A percentile compares a stretch with the other conserved stretches of the same genome.
phyloP scores from a whole-genome alignment of 1,140 invertebrate species.

The Heliconius hewitsoni region DNA sequence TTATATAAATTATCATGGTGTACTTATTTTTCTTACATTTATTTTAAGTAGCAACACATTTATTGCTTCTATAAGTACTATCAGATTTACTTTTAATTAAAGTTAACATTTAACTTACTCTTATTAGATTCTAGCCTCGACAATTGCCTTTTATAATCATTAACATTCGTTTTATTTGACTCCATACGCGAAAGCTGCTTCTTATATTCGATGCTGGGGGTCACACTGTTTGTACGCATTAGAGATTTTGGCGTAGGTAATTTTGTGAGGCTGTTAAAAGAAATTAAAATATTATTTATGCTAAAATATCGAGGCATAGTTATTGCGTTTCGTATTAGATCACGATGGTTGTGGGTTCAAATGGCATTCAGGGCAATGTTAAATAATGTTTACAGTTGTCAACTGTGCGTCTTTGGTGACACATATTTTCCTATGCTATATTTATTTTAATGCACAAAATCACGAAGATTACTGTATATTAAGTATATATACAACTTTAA shows the following conservation, averaged over 20 bases:
- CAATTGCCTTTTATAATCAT: conserved; percentile 48
- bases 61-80: too few relatives aligned
- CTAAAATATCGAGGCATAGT: too few relatives aligned
- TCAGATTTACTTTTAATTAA: neutral
- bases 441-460: too few relatives aligned
- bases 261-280: conserved; percentile 45
- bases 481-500: too few relatives aligned
- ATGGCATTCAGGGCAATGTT: too few relatives aligned
- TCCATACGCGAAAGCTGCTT: conserved; percentile 86
- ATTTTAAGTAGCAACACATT: neutral
- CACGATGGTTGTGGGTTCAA: neutral
- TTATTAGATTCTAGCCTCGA: conserved; percentile 54
- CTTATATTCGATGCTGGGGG: conserved; percentile 81
- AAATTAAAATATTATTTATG: neutral
- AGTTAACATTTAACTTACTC: conserved; percentile 49
- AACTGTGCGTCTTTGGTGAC: too few relatives aligned
- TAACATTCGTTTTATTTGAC: conserved; percentile 81
- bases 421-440: too few relatives aligned
- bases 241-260: conserved; percentile 92
- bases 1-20: too few relatives aligned
- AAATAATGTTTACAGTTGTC: too few relatives aligned
- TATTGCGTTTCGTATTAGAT: neutral
- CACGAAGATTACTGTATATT: too few relatives aligned
- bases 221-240: conserved; percentile 93
- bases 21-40: neutral